Base-by-base conservation (phyloP, 1,140 invertebrate species). In the Leucophenga varia region DNA sequence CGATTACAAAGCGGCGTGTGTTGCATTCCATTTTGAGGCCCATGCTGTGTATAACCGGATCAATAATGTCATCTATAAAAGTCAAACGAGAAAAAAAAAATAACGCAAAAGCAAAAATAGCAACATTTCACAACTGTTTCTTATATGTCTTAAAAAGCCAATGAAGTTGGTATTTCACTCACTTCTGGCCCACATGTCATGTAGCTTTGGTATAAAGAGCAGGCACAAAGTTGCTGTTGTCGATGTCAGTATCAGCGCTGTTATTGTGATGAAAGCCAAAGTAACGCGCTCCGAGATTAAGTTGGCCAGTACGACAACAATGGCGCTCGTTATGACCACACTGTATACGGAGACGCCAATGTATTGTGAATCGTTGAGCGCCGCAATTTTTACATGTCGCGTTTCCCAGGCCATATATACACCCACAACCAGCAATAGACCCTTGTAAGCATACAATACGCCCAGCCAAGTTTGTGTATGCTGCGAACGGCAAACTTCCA, bases 361-460 rank as follows among this genome's bases (percentile, higher is more conserved):
- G 75, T 97, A 96, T 72, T 97, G 94, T 12, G 93, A 96, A 76
- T 98, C 96, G 73, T 98, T 98, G 8, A 98, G 77, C 0, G 93
- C 94, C n/a, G 93, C 90, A 57, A 98, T 95, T 74, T 91, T 96
- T 1, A 98, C 94, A 61, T 95, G 89, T 39, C 95, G 85, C 10
- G 95, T 98, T 80, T 98, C 94, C 95, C 95, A 98, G 1, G 95
- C 95, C 84, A 98, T 90, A 77, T 97, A 98, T 34, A 95, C 91
- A 1, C 91, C 92, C 49, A 94, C 91, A 10, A 93, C 81, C 1
- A 95, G 78, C 8, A 95, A 77, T 1, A 95, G 78, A 1, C 90
- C 91, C 78, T 96, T 95, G 79, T 94, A 95, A 20, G 86, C 86
- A 72, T 95, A 95, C 9, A 95, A 81, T 0, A 86, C 87, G 25